phyloP scores from a whole-genome alignment of 1,140 invertebrate species.

The Ceratoteleas bidentatus region DNA sequence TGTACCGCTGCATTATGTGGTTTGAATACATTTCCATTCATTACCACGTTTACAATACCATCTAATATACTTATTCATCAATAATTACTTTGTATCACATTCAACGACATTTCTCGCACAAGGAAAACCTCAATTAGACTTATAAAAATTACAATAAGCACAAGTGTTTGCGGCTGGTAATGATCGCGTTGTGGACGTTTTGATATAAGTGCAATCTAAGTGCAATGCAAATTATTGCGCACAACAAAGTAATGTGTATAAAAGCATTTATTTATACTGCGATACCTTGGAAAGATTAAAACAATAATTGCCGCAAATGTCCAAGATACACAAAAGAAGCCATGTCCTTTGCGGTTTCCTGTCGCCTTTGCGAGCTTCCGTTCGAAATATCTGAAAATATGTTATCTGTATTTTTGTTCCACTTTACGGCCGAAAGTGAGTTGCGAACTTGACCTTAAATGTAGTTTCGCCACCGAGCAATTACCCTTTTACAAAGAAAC shows the following conservation, averaged over 20 bases:
- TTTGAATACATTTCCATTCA: constrained; percentile 26
- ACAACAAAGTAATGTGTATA: constrained; percentile 8
- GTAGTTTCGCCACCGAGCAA: constrained; percentile 43
- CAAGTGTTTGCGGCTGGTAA: constrained; percentile 5
- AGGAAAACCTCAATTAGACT: constrained; percentile 6
- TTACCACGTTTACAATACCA: constrained; percentile 5
- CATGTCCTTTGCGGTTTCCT: constrained; percentile 59
- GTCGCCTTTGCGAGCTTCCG: constrained; percentile 50
- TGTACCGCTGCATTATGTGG: constrained; percentile 7
- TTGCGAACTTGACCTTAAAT: constrained; percentile 55
- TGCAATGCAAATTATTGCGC: neutral
- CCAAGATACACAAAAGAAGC: constrained; percentile 46
- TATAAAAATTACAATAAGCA: constrained; percentile 17
- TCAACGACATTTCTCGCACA: constrained; percentile 8
- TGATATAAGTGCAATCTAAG: constrained; percentile 2
- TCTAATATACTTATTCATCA: constrained; percentile 18
- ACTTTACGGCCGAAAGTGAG: constrained; percentile 33
- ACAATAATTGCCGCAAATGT: constrained; percentile 45
- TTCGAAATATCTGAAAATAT: constrained; percentile 49
- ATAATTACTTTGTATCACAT: constrained; percentile 6
- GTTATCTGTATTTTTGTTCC: constrained; percentile 49
- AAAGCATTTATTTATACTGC: constrained; percentile 41
- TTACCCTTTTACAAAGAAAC: constrained; percentile 47
- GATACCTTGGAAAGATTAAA: constrained; percentile 48
- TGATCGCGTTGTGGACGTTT: constrained; percentile 11